A percentile compares a stretch with the other conserved stretches of the same genome.
These are phyloP conservation scores for Microcebus griseorufus DNA, from an alignment of 2,113 vertebrate species.

Conservation along the genomic window DNA sequence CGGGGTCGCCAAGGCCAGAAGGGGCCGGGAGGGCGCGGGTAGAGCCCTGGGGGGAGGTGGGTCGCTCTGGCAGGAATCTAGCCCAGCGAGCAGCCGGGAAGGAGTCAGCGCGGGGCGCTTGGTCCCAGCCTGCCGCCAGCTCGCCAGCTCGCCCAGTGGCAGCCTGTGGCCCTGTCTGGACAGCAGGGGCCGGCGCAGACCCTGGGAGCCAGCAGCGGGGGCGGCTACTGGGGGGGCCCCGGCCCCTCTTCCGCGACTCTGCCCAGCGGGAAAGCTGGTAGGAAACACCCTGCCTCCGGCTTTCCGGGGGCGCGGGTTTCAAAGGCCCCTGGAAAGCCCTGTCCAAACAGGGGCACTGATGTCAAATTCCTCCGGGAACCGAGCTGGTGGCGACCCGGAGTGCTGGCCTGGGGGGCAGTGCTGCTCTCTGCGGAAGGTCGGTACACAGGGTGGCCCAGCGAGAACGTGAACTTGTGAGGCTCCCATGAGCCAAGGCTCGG, in stretches of 20 bases:
- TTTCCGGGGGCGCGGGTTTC: not conserved
- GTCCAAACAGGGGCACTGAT: not conserved
- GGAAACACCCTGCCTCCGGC: not conserved
- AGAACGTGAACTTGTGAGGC: too few species aligned
- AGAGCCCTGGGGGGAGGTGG: not conserved
- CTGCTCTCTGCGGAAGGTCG: conserved; percentile 78
- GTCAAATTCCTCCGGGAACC: conserved; percentile 28
- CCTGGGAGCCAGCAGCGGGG: not conserved
- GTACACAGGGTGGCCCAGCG: not conserved
- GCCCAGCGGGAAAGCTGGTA: not conserved
- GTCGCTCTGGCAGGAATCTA: not conserved
- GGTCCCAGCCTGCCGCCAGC: not conserved
- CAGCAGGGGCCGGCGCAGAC: not conserved
- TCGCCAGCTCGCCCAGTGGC: not conserved
- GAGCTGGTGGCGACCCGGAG: not conserved
- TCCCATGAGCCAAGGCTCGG: not conserved
- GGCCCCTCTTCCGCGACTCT: not conserved
- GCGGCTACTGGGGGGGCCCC: rapidly evolving
- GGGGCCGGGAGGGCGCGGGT: not conserved
- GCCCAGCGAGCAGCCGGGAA: not conserved
- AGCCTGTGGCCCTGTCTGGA: not conserved
- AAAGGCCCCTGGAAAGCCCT: not conserved
- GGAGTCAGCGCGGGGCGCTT: not conserved
- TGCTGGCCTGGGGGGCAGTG: not conserved
- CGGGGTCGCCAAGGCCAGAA: not conserved